Evolutionary conservation across 2,113 vertebrate species (phyloP).

Genomic region (Azemiops feae): DNA sequence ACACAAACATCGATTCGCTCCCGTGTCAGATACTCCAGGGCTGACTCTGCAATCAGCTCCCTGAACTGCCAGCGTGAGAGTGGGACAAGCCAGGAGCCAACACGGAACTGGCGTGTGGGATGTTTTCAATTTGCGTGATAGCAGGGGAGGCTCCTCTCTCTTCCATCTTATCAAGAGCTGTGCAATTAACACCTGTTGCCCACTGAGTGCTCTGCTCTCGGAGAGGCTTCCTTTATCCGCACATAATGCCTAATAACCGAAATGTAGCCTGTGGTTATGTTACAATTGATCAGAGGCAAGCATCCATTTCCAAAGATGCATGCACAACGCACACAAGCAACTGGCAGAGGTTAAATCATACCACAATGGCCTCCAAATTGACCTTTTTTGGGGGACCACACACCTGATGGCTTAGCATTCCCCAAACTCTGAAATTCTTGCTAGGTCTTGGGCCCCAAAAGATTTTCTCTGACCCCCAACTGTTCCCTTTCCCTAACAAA

Average conservation of each 20-base stretch:
- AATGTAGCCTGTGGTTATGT: background rate
- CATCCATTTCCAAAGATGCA: background rate
- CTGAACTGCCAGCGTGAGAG: background rate
- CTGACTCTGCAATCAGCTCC: background rate
- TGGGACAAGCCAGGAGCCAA: background rate
- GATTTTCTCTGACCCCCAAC: no score
- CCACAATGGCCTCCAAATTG: background rate
- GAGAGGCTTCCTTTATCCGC: background rate
- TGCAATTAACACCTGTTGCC: background rate
- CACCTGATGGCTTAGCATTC: background rate
- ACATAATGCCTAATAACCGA: background rate
- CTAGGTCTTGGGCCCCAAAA: no score
- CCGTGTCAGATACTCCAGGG: background rate
- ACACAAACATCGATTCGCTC: background rate
- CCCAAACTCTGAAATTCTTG: background rate
- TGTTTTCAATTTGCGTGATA: background rate
- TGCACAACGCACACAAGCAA: accelerated
- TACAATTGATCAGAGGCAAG: background rate
- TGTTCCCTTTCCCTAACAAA: background rate
- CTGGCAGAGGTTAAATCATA: background rate
- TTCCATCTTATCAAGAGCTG: background rate
- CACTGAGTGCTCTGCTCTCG: background rate
- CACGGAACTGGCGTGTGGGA: background rate
- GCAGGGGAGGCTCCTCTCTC: background rate
- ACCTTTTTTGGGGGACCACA: background rate